phyloP scores from a whole-genome alignment of 2,113 vertebrate species.

The Talpa occidentalis region DNA sequence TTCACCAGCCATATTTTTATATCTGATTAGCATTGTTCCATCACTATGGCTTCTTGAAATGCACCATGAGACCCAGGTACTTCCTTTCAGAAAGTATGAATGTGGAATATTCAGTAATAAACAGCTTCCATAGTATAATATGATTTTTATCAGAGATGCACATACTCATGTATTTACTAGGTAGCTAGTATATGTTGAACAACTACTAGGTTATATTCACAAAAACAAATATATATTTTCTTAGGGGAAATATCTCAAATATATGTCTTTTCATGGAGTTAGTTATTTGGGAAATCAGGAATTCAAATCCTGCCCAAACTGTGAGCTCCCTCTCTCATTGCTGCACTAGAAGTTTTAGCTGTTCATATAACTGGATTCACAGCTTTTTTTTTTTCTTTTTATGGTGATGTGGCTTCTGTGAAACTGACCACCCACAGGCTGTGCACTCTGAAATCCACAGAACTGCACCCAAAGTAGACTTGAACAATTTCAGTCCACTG shows the following conservation, averaged over 20 bases:
- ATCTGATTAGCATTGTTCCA: constrained; percentile 95
- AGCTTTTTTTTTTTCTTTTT: background rate
- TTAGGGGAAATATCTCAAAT: background rate
- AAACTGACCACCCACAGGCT: too few relatives aligned
- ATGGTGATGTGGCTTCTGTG: background rate
- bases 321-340: too few relatives aligned
- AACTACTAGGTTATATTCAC: background rate
- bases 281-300: background rate
- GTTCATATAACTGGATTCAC: background rate
- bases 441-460: background rate
- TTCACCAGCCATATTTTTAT: constrained; percentile 95
- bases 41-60: constrained; percentile 97
- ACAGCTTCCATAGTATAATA: background rate
- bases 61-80: constrained; percentile 89
- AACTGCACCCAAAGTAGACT: too few relatives aligned
- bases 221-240: background rate
- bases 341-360: background rate
- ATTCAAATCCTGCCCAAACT: background rate
- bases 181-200: background rate
- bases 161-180: background rate
- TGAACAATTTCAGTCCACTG: too few relatives aligned
- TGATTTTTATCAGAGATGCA: background rate
- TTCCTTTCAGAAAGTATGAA: constrained; percentile 43
- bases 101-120: background rate
- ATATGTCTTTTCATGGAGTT: background rate